Base-by-base conservation (phyloP, 2,113 vertebrate genomes). In the Pundamilia nyererei region DNA sequence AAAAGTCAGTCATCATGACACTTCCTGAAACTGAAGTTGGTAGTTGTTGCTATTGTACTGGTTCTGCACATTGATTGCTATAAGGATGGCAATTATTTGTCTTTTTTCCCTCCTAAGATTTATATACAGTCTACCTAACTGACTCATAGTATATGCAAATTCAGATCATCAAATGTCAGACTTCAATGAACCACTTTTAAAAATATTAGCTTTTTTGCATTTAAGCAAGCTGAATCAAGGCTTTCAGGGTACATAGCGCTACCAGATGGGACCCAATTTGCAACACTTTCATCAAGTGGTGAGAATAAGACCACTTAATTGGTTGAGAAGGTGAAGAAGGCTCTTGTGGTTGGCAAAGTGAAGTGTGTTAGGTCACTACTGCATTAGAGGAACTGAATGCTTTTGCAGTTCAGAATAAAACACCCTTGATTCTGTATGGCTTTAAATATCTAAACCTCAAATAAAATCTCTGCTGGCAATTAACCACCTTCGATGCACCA, bases 241-340 rank as follows among this genome's bases (percentile, higher is more conserved):
- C 88, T 84, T 89, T 88, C 83, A 62, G 82, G 77, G 33, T 17
- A 19, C 49, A 79, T 42, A 47, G 81, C 51, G 42, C 58, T 19
- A 7, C n/a, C 6, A 91, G 72, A 86, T 42, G 38, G 82, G 47
- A 55, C 8, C 72, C 75, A 88, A 84, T 92, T 88, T 89, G 86
- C 82, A 89, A 75, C 21, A 54, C 53, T 89, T 90, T 89, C 65
- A 90, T 92, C 86, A 88, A 86, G 77, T 45, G 15, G 6, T 19
- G 14, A 79, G 60, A 75, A 84, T 79, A 82, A 84, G 82, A 88
- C 84, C n/a, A 60, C 42, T 87, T 84, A 90, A 90, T 91, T 89
- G 90, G 68, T 38, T 58, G 81, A 72, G 81, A 84, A 87, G 82
- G 86, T 79, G 83, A 89, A 87, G 80, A 86, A 62, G 35, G 65